Percentiles rank a stretch among this genome's conserved stretches.
phyloP scores from a whole-genome alignment of 1,140 invertebrate species.

The Papilio xuthus region DNA sequence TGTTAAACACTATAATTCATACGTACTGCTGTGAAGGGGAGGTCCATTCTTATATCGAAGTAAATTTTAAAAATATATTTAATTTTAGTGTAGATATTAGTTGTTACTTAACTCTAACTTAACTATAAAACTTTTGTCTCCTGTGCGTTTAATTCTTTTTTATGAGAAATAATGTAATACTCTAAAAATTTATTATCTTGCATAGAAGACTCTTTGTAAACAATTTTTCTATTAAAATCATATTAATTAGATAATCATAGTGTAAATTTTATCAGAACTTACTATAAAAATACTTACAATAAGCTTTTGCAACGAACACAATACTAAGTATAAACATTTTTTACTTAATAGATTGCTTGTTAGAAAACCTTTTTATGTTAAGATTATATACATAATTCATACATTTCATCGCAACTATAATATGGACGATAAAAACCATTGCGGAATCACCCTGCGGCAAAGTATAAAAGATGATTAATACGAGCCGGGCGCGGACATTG shows the following conservation, averaged over 20 bases:
- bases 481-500: conserved; percentile 61
- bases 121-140: too few species aligned
- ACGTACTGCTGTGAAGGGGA: conserved; percentile 61
- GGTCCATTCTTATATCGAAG: conserved; percentile 64
- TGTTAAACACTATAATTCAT: conserved; percentile 80
- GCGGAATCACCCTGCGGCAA: conserved; percentile 53
- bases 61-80: not conserved
- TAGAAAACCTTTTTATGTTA: not conserved
- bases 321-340: too few species aligned
- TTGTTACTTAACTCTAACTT: too few species aligned
- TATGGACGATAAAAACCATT: not conserved
- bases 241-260: too few species aligned
- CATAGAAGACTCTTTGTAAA: too few species aligned
- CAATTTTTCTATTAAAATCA: too few species aligned
- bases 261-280: too few species aligned
- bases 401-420: not conserved
- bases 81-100: not conserved
- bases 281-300: too few species aligned
- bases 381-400: not conserved
- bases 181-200: too few species aligned
- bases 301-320: not conserved
- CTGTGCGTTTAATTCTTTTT: too few species aligned
- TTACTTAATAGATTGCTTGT: too few species aligned
- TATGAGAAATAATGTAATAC: too few species aligned
- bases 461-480: conserved; percentile 72